Conservation (phyloP, 2,888 invertebrate genomes). For the Brachynemurus nebulosus region DNA sequence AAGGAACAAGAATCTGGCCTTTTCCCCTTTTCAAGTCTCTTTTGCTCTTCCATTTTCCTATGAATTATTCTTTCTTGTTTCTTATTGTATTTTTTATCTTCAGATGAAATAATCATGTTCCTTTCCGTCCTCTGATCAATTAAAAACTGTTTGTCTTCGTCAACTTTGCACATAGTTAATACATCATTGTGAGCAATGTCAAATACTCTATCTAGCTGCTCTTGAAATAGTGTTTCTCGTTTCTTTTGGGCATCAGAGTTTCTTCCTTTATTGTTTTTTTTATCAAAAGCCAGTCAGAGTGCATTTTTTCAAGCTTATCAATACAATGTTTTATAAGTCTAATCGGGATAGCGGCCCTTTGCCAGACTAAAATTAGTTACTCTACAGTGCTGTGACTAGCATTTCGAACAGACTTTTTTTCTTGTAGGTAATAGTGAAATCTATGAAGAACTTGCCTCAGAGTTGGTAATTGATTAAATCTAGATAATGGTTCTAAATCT, state of each 20-base stretch:
- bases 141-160: constrained; percentile 3
- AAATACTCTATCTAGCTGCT: not conserved
- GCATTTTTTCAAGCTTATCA: not conserved
- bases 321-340: not conserved
- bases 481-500: not conserved
- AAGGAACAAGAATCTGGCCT: too few species aligned
- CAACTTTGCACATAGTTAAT: not conserved
- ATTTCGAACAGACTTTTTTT: not conserved
- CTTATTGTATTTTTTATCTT: not conserved
- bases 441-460: not conserved
- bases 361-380: not conserved
- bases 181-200: constrained; percentile 2
- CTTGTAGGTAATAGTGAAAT: not conserved
- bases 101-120: not conserved
- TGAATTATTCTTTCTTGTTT: not conserved
- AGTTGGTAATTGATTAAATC: not conserved
- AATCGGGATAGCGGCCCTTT: not conserved
- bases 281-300: not conserved
- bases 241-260: not conserved
- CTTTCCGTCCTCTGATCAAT: not conserved
- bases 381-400: not conserved
- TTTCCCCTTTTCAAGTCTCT: too few species aligned
- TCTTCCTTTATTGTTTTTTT: too few species aligned
- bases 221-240: not conserved
- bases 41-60: not conserved